phyloP scores from a whole-genome alignment of 2,797 vertebrate genomes.

The Lemur catta region DNA sequence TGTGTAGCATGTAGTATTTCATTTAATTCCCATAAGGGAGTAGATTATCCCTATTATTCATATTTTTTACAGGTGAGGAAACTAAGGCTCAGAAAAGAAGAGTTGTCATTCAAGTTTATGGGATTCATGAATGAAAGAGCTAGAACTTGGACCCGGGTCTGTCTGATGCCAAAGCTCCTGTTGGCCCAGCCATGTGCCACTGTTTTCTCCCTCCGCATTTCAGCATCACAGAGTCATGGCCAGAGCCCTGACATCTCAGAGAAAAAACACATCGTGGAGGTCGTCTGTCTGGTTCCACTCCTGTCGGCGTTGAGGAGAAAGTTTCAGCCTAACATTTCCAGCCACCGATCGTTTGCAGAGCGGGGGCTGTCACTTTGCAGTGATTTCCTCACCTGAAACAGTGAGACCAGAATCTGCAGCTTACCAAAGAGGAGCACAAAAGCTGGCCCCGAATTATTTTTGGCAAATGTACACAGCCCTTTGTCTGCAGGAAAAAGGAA shows the following conservation, averaged over 20 bases:
- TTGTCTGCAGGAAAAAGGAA: not conserved
- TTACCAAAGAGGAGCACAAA: not conserved
- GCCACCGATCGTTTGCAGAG: not conserved
- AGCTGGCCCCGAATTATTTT: not conserved
- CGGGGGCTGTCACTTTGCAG: not conserved
- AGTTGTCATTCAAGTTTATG: not conserved
- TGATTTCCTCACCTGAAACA: not conserved
- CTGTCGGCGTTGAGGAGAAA: not conserved
- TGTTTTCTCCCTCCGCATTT: not conserved
- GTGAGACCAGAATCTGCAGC: not conserved
- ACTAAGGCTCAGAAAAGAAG: not conserved
- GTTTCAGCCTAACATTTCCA: not conserved
- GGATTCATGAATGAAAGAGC: not conserved
- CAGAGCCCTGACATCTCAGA: not conserved
- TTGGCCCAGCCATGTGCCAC: rapidly evolving
- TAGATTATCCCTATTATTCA: not conserved
- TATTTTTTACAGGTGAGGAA: not conserved
- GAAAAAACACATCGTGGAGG: not conserved
- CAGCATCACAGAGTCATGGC: not conserved
- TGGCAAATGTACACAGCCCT: not conserved
- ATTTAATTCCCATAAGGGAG: not conserved
- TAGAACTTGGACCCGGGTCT: rapidly evolving
- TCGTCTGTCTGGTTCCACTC: not conserved
- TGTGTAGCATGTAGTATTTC: not conserved
- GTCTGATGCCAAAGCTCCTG: not conserved